Base-by-base conservation (phyloP, 2,888 invertebrate genomes). In the Phalera bucephala region DNA sequence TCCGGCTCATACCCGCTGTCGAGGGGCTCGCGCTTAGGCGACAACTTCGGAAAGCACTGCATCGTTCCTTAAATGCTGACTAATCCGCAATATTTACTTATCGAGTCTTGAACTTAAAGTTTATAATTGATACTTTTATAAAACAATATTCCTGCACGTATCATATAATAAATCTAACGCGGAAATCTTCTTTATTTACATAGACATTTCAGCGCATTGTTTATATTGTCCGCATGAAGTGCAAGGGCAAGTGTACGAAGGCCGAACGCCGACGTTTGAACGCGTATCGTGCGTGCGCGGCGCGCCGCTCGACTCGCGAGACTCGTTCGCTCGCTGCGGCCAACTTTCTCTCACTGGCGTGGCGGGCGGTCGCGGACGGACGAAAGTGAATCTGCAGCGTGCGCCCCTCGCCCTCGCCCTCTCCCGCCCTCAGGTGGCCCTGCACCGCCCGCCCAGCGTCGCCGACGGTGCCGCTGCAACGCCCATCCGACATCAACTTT, bases 301-400 rank as follows among this genome's bases (percentile, higher is more conserved):
- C 80, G 73, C 78, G 79, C 79, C 80, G 81, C 84, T 77, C 72
- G 69, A 73, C 72, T 69, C 79, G 84, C 86, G 86, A 76, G 80
- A 86, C 77, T 84, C 85, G 89, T 89, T 86, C 88, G 86, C 82
- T 83, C 89, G 77, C 75, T 80, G 80, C 90, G 88, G 75, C 81
- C 80, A 85, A 89, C 90, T 90, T 90, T 90, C 90, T 89, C 90
- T 86, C 79, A 90, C 90, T 90, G 90, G 85, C 86, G 80, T 78
- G 79, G 80, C 81, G 76, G 73, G 76, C 80, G 79, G 70, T 68
- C 76, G 83, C 78, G 76, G 79, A 69, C 81, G 80, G 82, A 86
- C 88, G 89, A 89, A 89, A 89, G 88, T 89, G 89, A 89, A 88
- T 90, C 86, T 87, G 87, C 86, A 85, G 76, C 77, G 77, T 56